Evolutionary conservation across 2,113 vertebrate genomes (phyloP), one percentile per base, ranked within the genome.

Genomic region (Rhombomys opimus): DNA sequence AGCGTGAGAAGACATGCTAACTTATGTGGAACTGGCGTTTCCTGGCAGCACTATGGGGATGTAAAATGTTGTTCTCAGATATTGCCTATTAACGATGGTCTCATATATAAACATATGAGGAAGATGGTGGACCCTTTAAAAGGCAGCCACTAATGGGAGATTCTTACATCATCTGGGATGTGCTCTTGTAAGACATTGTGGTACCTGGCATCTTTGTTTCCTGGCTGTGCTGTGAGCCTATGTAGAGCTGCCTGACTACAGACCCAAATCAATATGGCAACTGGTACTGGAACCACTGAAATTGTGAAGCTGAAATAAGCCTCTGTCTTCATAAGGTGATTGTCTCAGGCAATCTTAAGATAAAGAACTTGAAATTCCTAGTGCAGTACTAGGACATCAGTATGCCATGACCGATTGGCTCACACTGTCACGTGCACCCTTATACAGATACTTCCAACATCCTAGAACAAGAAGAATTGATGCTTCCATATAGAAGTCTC

Each of bases 361-460:
- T 87, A n/a, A 67, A 27, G 67, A 87, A 78, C 61, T 35, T 6
- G 4, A 25, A 86, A 17, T 95, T 91, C 7, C 50, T 76, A 85
- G 87, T 63, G 67, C 81, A 89, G 52, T 14, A 68, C 4, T 46
- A 87, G 76, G 75, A 87, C 94, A 90, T 94, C 85, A 80, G 86
- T 38, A 17, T 57, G 8, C 41, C 46, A n/a, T 75, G n/a, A 27
- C 0, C 68, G 68, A 70, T 78, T 11, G 87, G 80, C 72, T 86
- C 88, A 57, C 1, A 76, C 23, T 3, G 2, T 27, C 32, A 9
- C 46, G 23, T 86, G 35, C 20, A 15, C 27, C 41, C 82, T 95
- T 73, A 54, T 35, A 80, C 7, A 30, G n/a, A 54, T 18, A 54
- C 7, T 63, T 67, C 87, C 93, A 75, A 92, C 14, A 61, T 80